Base-by-base conservation (phyloP, 2,888 invertebrate species). In the Drosophila nr. perissopoda region DNA sequence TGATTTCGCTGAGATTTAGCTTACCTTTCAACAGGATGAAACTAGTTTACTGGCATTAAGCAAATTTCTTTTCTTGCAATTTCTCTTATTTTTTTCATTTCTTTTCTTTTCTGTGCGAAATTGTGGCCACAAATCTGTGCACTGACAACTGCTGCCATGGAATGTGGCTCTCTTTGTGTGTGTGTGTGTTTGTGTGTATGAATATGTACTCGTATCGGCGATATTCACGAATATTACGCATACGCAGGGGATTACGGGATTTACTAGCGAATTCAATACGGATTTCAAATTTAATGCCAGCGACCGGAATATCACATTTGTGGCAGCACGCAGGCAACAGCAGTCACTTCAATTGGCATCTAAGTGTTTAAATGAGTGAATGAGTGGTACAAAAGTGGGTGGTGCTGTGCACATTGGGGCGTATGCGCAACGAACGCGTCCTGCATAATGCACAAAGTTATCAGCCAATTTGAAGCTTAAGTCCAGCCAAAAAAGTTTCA, bases 151-250 rank as follows among this genome's bases (percentile, higher is more conserved):
- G 21, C 29, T n/a, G 38, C n/a, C 29, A 29, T 56, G 38, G 29
- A 38, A 56, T 56, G 27, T 53, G 13, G 13, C 31, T 54, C 5
- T 34, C 6, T 18, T 18, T 13, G 21, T 53, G 13, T 34, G 21
- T 34, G 21, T 33, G 4, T 34, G 21, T 16, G 6, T 36, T 11
- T n/a, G 7, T 54, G 18, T 54, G 54, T 36, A 25, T 25, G 11
- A 51, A 29, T 51, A 51, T 51, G 67, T 38, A 52, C 49, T 65
- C 57, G 69, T 48, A 62, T 74, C 25, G 57, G 48, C 25, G 54
- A 61, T 75, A 62, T 75, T 62, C 38, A 45, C 63, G 34, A 53
- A 70, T 75, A 83, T 86, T 78, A 72, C 75, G 78, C 53, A 88
- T 83, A 83, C 88, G 81, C 66, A 64, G 49, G 21, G 31, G 16